phyloP scores from a whole-genome alignment of 1,140 invertebrate genomes.

The Macrobrachium nipponense region DNA sequence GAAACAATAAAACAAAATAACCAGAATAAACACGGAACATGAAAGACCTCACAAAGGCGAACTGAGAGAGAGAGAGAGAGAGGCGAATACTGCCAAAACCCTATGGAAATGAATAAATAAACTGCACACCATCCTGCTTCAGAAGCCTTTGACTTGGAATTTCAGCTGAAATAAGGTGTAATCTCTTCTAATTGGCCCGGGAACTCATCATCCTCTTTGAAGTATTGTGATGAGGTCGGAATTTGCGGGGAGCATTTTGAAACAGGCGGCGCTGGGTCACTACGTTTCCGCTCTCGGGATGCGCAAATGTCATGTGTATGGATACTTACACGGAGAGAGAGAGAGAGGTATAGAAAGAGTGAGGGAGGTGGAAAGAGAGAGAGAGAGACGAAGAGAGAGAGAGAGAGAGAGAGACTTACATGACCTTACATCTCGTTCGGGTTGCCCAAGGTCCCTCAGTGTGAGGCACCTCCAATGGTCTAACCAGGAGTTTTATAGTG shows the following conservation, averaged over 20 bases:
- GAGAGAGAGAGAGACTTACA: background rate
- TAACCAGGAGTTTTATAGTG: no score
- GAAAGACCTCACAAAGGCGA: background rate
- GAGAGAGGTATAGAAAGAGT: background rate
- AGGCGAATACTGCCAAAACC: background rate
- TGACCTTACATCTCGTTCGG: no score
- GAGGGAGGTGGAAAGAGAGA: background rate
- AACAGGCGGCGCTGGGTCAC: no score
- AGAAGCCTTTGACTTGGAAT: background rate
- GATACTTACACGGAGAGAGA: background rate
- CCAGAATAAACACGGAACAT: background rate
- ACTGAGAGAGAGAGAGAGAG: background rate
- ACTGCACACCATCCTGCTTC: background rate
- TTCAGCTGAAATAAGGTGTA: background rate
- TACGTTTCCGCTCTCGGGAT: background rate
- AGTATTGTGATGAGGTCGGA: no score
- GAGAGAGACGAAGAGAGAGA: background rate
- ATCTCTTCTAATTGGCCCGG: no score
- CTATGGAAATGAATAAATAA: background rate
- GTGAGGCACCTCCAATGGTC: no score
- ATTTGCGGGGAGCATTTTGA: no score
- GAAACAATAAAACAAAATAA: background rate
- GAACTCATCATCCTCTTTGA: no score
- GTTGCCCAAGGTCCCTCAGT: no score
- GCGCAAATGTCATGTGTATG: background rate